Evolutionary conservation across 1,140 invertebrate species (phyloP).

Genomic region (Drosophila paulistorum): DNA sequence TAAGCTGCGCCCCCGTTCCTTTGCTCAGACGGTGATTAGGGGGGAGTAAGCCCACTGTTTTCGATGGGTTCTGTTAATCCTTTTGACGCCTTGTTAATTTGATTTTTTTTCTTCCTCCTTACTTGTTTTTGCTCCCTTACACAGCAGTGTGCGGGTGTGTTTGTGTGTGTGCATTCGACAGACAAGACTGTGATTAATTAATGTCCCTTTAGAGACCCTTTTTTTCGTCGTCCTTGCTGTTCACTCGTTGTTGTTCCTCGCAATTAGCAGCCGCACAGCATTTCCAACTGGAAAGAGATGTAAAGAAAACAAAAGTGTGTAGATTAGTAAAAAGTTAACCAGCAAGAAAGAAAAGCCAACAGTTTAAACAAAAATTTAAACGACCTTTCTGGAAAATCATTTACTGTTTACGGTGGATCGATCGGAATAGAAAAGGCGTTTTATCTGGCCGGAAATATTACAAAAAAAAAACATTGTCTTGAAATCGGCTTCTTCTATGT

Average conservation of each 20-base stretch:
- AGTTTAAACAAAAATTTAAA: neutral
- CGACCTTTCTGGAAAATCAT: neutral
- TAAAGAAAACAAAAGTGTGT: conserved; percentile 33
- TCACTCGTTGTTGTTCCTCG: conserved; percentile 29
- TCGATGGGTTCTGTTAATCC: conserved; percentile 38
- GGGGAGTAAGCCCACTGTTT: conserved; percentile 1
- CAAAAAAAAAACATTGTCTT: too few species aligned
- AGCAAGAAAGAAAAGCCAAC: neutral
- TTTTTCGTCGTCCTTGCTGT: conserved; percentile 14
- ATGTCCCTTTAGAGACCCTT: conserved; percentile 49
- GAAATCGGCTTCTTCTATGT: too few species aligned
- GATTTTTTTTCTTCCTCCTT: conserved; percentile 30
- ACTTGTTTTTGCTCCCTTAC: conserved; percentile 7
- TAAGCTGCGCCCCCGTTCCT: neutral
- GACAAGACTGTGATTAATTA: conserved; percentile 71
- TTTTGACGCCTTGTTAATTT: conserved; percentile 64
- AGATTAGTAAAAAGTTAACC: conserved; percentile 44
- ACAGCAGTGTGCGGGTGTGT: neutral
- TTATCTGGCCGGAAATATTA: too few species aligned
- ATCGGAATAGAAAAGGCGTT: too few species aligned
- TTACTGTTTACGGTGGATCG: too few species aligned
- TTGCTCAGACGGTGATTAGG: too few species aligned
- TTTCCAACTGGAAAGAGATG: conserved; percentile 60
- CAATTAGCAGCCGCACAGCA: conserved; percentile 57
- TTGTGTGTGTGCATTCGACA: conserved; percentile 30